Base-by-base conservation (phyloP, 2,113 vertebrate genomes). In the Daubentonia madagascariensis region DNA sequence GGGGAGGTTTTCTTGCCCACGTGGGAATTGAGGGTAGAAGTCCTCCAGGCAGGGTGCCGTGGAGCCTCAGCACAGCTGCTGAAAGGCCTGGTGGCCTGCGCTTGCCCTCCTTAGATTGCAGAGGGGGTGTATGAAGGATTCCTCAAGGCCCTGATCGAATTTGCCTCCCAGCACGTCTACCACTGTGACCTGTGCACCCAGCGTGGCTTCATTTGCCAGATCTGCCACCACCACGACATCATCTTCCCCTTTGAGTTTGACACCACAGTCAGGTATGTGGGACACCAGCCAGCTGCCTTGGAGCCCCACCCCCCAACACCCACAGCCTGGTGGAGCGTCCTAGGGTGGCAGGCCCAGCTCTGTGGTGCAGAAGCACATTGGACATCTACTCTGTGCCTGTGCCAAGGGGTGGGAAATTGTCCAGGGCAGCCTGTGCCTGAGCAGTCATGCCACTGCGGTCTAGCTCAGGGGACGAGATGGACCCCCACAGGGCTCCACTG, bases 191-290 rank as follows among this genome's bases (percentile, higher is more conserved):
- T 99, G 37, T 99, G 99, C 98, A 99, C 99, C 13, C 99, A 99
- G 98, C 99, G 99, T 0, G 99, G 99, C 79, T 99, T 99, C 98
- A 99, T 99, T 97, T 99, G 99, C 98, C 99, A 99, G 98, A 99
- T 99, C 93, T 99, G 99, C 98, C 99, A 99, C 90, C 92, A 98
- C 13, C 88, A 98, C 0, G 98, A 99, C 98, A 99, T 99, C 98
- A 99, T 99, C 98, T 99, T 99, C 96, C 99, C 99, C 76, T 99
- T 99, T 0, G 99, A 99, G 98, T 99, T 99, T 6, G 99, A 99
- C 93, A 99, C 97, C 89, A 99, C 99, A 7, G 98, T 98, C 97
- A 99, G 99, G 99, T 99, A 98, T 43, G 98, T 0, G 1, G 20
- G 9, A 1, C 2, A 2, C n/a, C 17, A 2, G 81, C 0, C 70